Conservation (phyloP, 1,140 invertebrate genomes). For the Meloidogyne floridensis region DNA sequence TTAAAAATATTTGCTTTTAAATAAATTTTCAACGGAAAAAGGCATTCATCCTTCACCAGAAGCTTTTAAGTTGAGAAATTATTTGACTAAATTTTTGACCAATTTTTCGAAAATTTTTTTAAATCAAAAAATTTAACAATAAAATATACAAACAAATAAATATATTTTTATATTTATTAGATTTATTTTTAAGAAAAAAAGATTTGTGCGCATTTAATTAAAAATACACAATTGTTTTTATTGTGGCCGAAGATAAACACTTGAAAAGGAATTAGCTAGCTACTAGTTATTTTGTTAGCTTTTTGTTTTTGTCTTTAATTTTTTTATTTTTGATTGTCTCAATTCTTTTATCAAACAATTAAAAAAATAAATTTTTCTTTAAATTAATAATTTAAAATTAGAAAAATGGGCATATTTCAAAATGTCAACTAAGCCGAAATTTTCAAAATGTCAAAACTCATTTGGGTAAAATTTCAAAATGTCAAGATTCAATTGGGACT, state of each 20-base stretch:
- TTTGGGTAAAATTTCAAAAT: background rate
- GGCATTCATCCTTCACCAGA: background rate
- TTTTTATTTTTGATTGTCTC: background rate
- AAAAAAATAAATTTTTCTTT: background rate
- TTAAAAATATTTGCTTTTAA: background rate
- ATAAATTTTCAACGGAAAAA: background rate
- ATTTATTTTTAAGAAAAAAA: background rate
- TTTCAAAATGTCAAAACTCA: background rate
- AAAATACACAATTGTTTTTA: background rate
- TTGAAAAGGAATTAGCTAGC: background rate
- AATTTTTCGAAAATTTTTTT: background rate
- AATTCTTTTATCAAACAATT: no score
- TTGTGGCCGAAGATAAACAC: conserved; percentile 1
- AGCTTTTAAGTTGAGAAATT: background rate
- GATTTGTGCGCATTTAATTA: no score
- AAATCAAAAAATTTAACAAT: conserved; percentile 5
- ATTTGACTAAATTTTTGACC: no score
- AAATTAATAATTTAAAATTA: background rate
- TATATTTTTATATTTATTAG: background rate
- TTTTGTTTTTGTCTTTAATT: background rate
- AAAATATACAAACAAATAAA: background rate
- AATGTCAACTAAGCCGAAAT: background rate
- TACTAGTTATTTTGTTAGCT: background rate
- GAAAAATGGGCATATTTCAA: no score
- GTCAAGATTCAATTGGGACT: no score